Evolutionary conservation across 2,113 vertebrate species (phyloP).

Genomic region (Myotis lucifugus): DNA sequence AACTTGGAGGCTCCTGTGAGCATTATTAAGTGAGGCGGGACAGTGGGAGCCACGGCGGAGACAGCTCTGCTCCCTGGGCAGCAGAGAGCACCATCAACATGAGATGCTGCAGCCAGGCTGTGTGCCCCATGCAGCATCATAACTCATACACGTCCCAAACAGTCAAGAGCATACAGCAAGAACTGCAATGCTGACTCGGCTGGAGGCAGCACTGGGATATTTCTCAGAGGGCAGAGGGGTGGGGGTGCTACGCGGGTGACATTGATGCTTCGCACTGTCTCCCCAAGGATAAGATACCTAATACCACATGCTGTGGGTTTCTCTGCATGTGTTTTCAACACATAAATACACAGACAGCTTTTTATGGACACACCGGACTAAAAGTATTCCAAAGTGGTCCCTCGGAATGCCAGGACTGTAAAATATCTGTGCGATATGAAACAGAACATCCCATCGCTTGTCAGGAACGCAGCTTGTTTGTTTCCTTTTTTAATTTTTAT

Average conservation of each 20-base stretch:
- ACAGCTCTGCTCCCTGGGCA: neutral
- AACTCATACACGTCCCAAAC: neutral
- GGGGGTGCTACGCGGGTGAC: rapidly evolving
- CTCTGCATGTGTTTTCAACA: neutral
- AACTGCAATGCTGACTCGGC: neutral
- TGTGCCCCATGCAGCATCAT: neutral
- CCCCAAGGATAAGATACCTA: neutral
- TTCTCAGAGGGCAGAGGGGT: neutral
- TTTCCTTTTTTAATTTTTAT: slow-evolving; percentile 28
- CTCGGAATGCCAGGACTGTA: neutral
- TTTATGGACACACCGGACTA: neutral
- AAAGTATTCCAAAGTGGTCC: slow-evolving; percentile 28
- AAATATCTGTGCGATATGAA: neutral
- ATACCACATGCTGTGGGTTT: neutral
- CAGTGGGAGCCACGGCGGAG: rapidly evolving
- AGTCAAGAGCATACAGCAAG: neutral
- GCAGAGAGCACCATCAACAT: rapidly evolving
- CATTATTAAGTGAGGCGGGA: rapidly evolving
- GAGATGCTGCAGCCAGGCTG: neutral
- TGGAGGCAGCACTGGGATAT: neutral
- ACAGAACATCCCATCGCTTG: slow-evolving; percentile 28
- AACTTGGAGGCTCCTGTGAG: neutral
- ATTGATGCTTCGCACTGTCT: rapidly evolving
- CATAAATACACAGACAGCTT: neutral
- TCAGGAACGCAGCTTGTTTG: neutral